Conservation (phyloP, 2,113 vertebrate species). For the Hemiprocne comata region DNA sequence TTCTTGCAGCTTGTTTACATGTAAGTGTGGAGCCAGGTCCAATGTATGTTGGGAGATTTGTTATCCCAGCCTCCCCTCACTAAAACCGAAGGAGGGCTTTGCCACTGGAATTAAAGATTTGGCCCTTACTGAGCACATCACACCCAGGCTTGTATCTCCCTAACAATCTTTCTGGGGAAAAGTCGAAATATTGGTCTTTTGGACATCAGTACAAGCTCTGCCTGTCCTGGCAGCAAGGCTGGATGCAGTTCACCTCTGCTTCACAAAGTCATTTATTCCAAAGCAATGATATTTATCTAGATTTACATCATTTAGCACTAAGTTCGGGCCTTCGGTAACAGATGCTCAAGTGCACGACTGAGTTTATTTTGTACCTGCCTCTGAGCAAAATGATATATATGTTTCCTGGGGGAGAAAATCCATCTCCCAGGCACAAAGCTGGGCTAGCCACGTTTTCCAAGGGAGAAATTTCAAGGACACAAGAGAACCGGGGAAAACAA, state of each 20-base stretch:
- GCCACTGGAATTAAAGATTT: neutral
- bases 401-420: constrained; percentile 63
- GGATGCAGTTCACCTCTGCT: neutral
- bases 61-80: accelerated
- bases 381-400: constrained; percentile 63
- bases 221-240: neutral
- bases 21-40: neutral
- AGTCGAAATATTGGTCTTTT: neutral
- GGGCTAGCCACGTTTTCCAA: neutral
- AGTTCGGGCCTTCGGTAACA: constrained; percentile 4
- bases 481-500: neutral
- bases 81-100: neutral
- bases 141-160: neutral
- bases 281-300: constrained; percentile 45
- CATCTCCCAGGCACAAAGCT: constrained; percentile 46
- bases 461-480: constrained; percentile 35
- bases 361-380: constrained; percentile 49
- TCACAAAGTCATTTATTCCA: constrained; percentile 30
- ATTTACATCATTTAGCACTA: constrained; percentile 49
- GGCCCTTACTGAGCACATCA: neutral
- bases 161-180: neutral
- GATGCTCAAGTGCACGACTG: constrained; percentile 25
- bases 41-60: accelerated
- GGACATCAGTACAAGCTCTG: neutral
- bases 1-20: neutral